Percentiles rank a stretch among this genome's conserved stretches.
phyloP scores from a whole-genome alignment of 2,797 vertebrate species.

The Alfaro cultratus region DNA sequence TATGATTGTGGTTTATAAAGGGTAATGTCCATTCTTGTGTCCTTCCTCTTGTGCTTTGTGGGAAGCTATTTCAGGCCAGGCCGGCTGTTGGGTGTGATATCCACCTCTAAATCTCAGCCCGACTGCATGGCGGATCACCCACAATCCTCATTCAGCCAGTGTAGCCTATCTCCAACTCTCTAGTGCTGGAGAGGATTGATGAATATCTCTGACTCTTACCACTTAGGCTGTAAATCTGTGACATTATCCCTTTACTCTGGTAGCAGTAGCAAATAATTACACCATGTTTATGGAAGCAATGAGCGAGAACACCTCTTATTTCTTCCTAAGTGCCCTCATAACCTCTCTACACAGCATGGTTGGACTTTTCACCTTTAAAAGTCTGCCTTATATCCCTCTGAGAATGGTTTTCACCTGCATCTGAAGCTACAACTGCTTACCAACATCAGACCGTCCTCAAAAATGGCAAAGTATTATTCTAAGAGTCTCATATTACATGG shows the following conservation, averaged over 20 bases:
- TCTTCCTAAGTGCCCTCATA: conserved; percentile 57
- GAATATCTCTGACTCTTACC: conserved; percentile 71
- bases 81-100: conserved; percentile 40
- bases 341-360: conserved; percentile 46
- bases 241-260: conserved; percentile 71
- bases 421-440: conserved; percentile 17
- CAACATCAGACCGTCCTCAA: conserved; percentile 41
- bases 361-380: conserved; percentile 49
- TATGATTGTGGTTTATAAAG: conserved; percentile 57
- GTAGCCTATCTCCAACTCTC: conserved; percentile 60
- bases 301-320: conserved; percentile 69
- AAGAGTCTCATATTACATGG: conserved; percentile 58
- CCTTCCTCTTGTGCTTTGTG: conserved; percentile 43
- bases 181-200: conserved; percentile 68
- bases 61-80: conserved; percentile 32
- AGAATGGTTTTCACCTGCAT: conserved; percentile 22
- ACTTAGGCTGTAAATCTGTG: conserved; percentile 77
- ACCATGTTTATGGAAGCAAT: conserved; percentile 75
- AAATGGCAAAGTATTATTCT: conserved; percentile 69
- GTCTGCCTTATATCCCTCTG: conserved; percentile 3
- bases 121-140: conserved; percentile 65
- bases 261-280: conserved; percentile 75
- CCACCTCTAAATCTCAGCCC: conserved; percentile 49
- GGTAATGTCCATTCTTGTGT: conserved; percentile 55
- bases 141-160: conserved; percentile 66